Percentiles rank a stretch among this genome's conserved stretches.
Conservation (phyloP, 2,888 invertebrate genomes). For the Limnephilus lunatus region DNA sequence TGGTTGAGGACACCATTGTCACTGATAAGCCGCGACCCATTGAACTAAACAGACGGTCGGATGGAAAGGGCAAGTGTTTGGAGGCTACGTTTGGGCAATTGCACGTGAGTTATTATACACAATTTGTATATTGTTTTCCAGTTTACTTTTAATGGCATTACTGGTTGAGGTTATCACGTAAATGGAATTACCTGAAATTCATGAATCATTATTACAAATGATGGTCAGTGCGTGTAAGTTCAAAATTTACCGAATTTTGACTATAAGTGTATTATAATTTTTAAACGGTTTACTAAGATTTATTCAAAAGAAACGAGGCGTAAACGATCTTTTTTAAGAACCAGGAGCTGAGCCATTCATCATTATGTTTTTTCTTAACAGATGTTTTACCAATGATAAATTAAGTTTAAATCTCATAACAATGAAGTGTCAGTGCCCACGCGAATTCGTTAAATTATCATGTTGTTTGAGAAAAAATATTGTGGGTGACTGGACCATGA, state of each 20-base stretch:
- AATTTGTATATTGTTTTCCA: neutral
- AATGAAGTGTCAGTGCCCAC: neutral
- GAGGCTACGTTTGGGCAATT: neutral
- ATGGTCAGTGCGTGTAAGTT: neutral
- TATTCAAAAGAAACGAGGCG: neutral
- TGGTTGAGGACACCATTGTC: neutral
- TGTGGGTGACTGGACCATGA: too few species aligned
- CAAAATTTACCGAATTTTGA: neutral
- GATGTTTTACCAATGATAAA: neutral
- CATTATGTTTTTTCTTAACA: neutral
- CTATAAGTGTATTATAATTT: neutral
- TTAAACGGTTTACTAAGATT: neutral
- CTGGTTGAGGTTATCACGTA: neutral
- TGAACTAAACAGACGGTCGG: neutral
- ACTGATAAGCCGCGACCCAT: neutral
- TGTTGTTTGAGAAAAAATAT: neutral
- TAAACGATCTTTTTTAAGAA: neutral
- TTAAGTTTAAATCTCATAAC: neutral
- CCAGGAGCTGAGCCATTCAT: neutral
- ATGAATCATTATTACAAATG: neutral
- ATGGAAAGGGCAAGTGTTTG: constrained; percentile 4
- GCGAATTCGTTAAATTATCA: neutral
- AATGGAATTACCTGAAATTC: neutral
- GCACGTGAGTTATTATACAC: neutral
- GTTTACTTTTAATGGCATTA: neutral